These are phyloP conservation scores for Capreolus pygargus DNA, from an alignment of 2,113 vertebrate species.

Conservation along the genomic window DNA sequence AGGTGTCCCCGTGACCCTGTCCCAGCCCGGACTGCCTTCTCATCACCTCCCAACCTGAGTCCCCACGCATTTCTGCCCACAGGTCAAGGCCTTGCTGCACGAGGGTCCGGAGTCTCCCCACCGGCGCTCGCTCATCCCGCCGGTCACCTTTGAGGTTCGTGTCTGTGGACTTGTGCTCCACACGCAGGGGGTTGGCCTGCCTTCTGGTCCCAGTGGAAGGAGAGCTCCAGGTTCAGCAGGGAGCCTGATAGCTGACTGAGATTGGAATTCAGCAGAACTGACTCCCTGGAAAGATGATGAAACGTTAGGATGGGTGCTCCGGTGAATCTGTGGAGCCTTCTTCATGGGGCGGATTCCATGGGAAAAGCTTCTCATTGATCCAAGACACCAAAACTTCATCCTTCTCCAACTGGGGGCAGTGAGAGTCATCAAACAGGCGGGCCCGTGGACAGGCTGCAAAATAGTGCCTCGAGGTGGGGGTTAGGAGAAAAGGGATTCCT, in stretches of 20 bases:
- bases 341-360: fast-evolving
- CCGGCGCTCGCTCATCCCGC: conserved; percentile 91
- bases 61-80: conserved; percentile 35
- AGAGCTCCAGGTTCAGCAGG: too few species aligned
- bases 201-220: not conserved
- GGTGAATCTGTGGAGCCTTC: not conserved
- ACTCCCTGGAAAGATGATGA: not conserved
- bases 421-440: not conserved
- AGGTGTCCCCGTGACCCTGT: not conserved
- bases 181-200: fast-evolving
- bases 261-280: fast-evolving
- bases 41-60: not conserved
- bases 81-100: conserved; percentile 90
- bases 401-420: not conserved
- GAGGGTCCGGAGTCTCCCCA: conserved; percentile 90
- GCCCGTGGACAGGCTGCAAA: not conserved
- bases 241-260: not conserved
- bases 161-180: not conserved
- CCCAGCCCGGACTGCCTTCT: not conserved
- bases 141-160: conserved; percentile 92
- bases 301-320: fast-evolving
- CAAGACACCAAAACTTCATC: not conserved
- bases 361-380: not conserved
- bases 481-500: not conserved
- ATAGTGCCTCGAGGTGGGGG: not conserved